Conservation (phyloP, 1,140 invertebrate species). For the Saccostrea glomerata region DNA sequence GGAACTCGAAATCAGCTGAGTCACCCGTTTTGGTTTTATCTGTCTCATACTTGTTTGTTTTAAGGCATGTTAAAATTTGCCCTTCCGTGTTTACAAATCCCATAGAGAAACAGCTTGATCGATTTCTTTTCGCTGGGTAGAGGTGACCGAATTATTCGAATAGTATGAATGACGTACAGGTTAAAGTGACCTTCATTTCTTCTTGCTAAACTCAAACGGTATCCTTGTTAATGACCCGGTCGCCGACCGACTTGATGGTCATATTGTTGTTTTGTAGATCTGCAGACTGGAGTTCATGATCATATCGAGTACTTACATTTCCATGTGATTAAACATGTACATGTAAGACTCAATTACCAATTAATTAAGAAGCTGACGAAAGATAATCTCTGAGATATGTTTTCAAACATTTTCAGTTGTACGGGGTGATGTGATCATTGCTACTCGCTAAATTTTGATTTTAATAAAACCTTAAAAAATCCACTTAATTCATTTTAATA, state of each 20-base stretch:
- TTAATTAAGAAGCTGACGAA: too few relatives aligned
- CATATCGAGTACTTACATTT: neutral
- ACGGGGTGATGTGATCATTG: too few relatives aligned
- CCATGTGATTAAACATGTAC: neutral
- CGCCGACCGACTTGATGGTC: slow-evolving; percentile 19
- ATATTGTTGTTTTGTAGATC: neutral
- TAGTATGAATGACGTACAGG: neutral
- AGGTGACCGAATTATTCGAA: neutral
- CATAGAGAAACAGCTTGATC: neutral
- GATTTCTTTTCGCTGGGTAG: neutral
- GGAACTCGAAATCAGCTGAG: neutral
- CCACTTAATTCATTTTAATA: too few relatives aligned
- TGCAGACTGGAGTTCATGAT: neutral
- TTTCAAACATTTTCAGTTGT: too few relatives aligned
- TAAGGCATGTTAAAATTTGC: neutral
- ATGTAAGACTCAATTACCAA: too few relatives aligned
- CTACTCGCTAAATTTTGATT: too few relatives aligned
- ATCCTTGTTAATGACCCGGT: slow-evolving; percentile 8
- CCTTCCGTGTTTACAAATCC: neutral
- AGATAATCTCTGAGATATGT: too few relatives aligned
- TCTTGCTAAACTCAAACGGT: neutral
- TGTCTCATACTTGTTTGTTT: neutral
- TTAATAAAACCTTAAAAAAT: too few relatives aligned
- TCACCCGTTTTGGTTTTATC: neutral
- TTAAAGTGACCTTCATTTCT: neutral